phyloP scores from a whole-genome alignment of 1,140 invertebrate species.

The Pogonus chalceus region DNA sequence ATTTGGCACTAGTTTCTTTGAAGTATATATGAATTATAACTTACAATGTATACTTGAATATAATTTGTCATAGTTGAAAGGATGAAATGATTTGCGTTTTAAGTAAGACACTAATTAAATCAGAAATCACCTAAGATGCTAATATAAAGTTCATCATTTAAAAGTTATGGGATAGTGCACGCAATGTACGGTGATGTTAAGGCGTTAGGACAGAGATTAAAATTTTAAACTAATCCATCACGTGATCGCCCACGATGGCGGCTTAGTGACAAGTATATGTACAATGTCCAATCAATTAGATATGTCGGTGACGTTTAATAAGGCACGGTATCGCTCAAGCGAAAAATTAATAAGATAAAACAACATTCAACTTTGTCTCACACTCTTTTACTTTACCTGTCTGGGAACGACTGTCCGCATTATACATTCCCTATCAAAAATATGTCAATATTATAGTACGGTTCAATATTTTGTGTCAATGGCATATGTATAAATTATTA shows the following conservation, averaged over 20 bases:
- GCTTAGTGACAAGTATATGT: background rate
- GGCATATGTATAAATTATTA: background rate
- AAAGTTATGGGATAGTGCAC: no score
- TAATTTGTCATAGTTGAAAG: no score
- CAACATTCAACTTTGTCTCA: background rate
- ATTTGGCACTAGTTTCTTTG: no score
- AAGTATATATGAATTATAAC: no score
- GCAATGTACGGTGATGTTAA: no score
- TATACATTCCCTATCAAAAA: background rate
- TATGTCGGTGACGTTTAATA: background rate
- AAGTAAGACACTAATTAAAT: no score
- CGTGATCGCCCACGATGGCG: constrained; percentile 1
- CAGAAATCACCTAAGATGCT: no score
- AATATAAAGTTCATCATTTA: no score
- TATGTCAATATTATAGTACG: background rate
- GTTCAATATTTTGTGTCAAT: background rate
- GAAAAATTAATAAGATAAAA: constrained; percentile 8
- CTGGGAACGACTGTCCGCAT: background rate
- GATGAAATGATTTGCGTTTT: no score
- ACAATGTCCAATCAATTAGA: constrained; percentile 3
- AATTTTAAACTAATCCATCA: constrained; percentile 2
- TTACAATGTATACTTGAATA: no score
- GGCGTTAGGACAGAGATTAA: no score
- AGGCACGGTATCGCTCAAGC: constrained; percentile 3
- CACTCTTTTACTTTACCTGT: background rate